phyloP scores from a whole-genome alignment of 2,888 invertebrate species.

The Leptinotarsa tumamoca region DNA sequence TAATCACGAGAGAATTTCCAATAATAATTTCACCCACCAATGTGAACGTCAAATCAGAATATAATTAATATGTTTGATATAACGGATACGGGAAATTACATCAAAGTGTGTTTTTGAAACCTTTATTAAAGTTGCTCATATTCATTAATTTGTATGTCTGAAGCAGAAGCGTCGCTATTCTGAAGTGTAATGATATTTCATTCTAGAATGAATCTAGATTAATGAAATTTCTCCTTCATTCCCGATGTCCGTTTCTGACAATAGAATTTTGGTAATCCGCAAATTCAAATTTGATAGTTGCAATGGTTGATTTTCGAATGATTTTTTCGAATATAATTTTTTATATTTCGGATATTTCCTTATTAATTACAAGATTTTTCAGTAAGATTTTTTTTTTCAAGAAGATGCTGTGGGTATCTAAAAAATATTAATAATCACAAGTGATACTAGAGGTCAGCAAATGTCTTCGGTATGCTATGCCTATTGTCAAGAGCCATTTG shows the following conservation, averaged over 20 bases:
- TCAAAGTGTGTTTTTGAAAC: conserved; percentile 13
- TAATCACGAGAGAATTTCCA: conserved; percentile 3
- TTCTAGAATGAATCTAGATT: neutral
- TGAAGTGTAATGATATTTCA: conserved; percentile 4
- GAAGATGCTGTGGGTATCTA: too few relatives aligned
- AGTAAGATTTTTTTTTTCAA: too few relatives aligned
- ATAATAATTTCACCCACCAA: neutral
- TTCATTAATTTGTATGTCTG: conserved; percentile 9
- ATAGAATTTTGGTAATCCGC: neutral
- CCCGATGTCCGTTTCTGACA: neutral
- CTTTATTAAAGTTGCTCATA: conserved; percentile 14
- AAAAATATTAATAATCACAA: too few relatives aligned
- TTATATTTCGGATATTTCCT: too few relatives aligned
- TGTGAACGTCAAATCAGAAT: conserved; percentile 5
- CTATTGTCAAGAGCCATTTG: too few relatives aligned
- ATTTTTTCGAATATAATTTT: too few relatives aligned
- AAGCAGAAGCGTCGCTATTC: conserved; percentile 3
- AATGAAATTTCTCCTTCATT: neutral
- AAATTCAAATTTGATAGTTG: neutral
- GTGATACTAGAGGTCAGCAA: too few relatives aligned
- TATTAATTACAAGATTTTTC: too few relatives aligned
- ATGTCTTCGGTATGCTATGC: too few relatives aligned
- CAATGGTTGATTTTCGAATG: too few relatives aligned
- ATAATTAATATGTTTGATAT: conserved; percentile 14
- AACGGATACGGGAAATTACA: conserved; percentile 9